Percentiles rank a stretch among this genome's conserved stretches.
Conservation (phyloP, 2,888 invertebrate species). For the Lagria hirta region DNA sequence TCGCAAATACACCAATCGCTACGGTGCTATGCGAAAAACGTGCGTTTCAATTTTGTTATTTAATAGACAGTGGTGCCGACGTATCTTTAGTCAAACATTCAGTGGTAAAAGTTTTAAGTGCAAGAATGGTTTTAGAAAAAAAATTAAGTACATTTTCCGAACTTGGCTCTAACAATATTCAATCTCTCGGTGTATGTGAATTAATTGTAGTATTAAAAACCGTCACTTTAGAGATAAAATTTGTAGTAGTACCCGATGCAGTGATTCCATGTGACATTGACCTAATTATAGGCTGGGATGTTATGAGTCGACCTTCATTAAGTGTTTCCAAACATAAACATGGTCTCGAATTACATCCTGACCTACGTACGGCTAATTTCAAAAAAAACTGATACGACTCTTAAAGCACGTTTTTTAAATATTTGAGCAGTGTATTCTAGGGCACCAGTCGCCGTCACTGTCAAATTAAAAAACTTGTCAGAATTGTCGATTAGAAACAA, state of each 20-base stretch:
- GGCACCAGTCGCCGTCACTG: no score
- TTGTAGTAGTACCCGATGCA: conserved; percentile 23
- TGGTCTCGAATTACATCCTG: conserved; percentile 20
- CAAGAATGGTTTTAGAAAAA: no score
- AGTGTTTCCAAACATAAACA: conserved; percentile 6
- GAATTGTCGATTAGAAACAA: no score
- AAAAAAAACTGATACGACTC: no score
- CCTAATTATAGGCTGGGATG: conserved; percentile 30
- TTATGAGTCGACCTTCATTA: conserved; percentile 20
- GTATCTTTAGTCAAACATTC: conserved; percentile 26
- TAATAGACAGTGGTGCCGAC: conserved; percentile 33
- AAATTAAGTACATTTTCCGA: no score
- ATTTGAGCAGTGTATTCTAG: no score
- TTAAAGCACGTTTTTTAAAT: no score
- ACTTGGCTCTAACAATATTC: no score
- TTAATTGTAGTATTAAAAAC: conserved; percentile 24
- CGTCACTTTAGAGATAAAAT: conserved; percentile 26
- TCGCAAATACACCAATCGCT: conserved; percentile 25
- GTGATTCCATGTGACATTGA: conserved; percentile 22
- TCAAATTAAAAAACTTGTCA: no score
- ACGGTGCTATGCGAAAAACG: conserved; percentile 24
- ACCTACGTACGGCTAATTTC: no score
- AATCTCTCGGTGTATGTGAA: conserved; percentile 24
- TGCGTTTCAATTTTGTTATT: conserved; percentile 20
- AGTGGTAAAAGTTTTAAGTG: conserved; percentile 17